These are phyloP conservation scores for Ceratotherium simum DNA, from an alignment of 2,113 vertebrate species.

Conservation along the genomic window DNA sequence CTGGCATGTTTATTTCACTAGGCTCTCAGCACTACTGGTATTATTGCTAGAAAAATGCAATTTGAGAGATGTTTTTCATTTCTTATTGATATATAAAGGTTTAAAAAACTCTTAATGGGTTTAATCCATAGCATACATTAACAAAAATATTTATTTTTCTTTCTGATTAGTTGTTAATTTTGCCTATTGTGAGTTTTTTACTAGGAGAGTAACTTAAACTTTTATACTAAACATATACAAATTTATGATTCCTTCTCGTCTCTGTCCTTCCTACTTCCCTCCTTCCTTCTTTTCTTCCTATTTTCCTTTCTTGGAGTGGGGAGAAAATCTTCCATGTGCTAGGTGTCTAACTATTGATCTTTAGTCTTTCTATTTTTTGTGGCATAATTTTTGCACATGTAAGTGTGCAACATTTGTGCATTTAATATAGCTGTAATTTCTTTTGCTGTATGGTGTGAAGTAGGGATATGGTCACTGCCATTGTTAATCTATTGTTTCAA, in stretches of 20 bases:
- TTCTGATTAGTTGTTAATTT: slow-evolving; percentile 18
- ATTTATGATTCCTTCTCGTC: background rate
- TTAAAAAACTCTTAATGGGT: background rate
- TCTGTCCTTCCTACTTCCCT: background rate
- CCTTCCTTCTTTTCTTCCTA: background rate
- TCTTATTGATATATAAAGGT: background rate
- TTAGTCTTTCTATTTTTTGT: background rate
- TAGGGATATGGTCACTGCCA: background rate
- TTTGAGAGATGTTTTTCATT: background rate
- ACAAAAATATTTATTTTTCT: background rate
- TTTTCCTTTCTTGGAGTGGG: background rate
- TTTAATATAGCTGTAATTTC: background rate
- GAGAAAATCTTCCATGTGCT: background rate
- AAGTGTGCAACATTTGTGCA: background rate
- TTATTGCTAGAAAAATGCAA: background rate
- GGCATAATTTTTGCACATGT: background rate
- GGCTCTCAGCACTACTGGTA: background rate
- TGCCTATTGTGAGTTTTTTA: background rate
- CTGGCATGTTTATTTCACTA: background rate
- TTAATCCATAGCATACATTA: background rate
- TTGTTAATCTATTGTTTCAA: background rate
- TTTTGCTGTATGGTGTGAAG: background rate
- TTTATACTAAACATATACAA: background rate
- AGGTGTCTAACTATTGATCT: background rate
- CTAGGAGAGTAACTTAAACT: background rate